Conservation (phyloP, 1,140 invertebrate species). For the Drosophila hydei region DNA sequence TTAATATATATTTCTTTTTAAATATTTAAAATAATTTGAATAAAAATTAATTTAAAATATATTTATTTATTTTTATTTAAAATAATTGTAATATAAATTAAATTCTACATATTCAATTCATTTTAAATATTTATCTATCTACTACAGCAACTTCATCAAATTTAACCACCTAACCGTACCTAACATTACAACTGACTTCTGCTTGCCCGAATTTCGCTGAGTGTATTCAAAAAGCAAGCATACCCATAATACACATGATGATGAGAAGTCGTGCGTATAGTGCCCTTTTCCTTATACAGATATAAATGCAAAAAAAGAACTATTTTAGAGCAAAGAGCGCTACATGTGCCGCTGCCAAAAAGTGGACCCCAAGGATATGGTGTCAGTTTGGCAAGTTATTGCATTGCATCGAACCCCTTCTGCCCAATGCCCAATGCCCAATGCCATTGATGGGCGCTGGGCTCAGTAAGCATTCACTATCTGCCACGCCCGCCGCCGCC, state of each 20-base stretch:
- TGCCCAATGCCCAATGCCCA: conserved; percentile 4
- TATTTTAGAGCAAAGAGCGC: conserved; percentile 23
- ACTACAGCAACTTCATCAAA: no score
- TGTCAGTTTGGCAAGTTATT: conserved; percentile 73
- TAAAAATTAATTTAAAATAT: no score
- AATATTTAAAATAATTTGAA: no score
- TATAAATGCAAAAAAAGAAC: conserved; percentile 10
- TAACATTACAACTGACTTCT: no score
- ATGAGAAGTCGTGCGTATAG: conserved; percentile 44
- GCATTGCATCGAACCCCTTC: conserved; percentile 47
- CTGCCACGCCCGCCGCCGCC: background rate
- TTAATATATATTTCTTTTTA: no score
- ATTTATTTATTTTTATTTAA: background rate
- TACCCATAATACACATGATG: conserved; percentile 42
- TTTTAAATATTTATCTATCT: no score
- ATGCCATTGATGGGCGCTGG: conserved; percentile 10
- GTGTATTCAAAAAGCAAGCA: conserved; percentile 13
- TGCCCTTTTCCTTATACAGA: conserved; percentile 21
- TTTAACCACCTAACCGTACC: no score
- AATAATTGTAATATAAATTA: no score
- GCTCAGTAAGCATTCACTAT: conserved; percentile 15
- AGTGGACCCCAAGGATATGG: conserved; percentile 63
- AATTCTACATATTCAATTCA: no score
- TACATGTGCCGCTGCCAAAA: conserved; percentile 46
- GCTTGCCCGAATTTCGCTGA: conserved; percentile 13